Evolutionary conservation across 2,797 vertebrate genomes (phyloP).

Genomic region (Choloepus didactylus): DNA sequence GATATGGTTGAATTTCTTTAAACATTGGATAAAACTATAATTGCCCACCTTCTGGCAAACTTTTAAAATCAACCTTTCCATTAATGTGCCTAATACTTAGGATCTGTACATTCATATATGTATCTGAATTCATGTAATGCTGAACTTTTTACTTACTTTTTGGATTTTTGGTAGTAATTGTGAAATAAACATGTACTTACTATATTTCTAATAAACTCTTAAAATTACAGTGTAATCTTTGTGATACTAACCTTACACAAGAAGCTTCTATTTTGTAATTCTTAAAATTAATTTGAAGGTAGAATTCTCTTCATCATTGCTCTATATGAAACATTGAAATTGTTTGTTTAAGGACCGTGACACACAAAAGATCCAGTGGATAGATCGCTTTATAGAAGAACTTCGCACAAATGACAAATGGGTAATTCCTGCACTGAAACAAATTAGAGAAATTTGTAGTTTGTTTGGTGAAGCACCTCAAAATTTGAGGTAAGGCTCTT

Average conservation of each 20-base stretch:
- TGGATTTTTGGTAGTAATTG: slow-evolving; percentile 53
- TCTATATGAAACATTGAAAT: slow-evolving; percentile 57
- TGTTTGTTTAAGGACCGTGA: slow-evolving; percentile 94
- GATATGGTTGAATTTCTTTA: slow-evolving; percentile 6
- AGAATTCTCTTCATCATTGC: not conserved
- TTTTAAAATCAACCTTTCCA: slow-evolving; percentile 50
- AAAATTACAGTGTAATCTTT: slow-evolving; percentile 25
- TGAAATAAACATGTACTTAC: slow-evolving; percentile 17
- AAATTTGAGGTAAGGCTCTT: slow-evolving; percentile 95
- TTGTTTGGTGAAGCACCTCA: slow-evolving; percentile 99
- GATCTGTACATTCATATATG: not conserved
- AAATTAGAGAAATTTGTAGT: slow-evolving; percentile 99
- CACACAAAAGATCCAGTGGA: slow-evolving; percentile 99
- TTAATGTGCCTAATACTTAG: not conserved
- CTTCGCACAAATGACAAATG: slow-evolving; percentile 99
- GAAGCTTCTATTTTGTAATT: slow-evolving; percentile 58
- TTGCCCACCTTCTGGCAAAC: not conserved
- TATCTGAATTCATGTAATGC: not conserved
- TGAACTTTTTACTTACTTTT: slow-evolving; percentile 46
- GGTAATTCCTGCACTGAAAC: slow-evolving; percentile 99
- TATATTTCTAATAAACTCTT: not conserved
- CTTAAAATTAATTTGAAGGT: slow-evolving; percentile 7
- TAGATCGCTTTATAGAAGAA: slow-evolving; percentile 99
- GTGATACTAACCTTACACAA: slow-evolving; percentile 19
- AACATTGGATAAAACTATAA: slow-evolving; percentile 24